phyloP scores from a whole-genome alignment of 2,888 invertebrate species.

The Drosophila quinaria region DNA sequence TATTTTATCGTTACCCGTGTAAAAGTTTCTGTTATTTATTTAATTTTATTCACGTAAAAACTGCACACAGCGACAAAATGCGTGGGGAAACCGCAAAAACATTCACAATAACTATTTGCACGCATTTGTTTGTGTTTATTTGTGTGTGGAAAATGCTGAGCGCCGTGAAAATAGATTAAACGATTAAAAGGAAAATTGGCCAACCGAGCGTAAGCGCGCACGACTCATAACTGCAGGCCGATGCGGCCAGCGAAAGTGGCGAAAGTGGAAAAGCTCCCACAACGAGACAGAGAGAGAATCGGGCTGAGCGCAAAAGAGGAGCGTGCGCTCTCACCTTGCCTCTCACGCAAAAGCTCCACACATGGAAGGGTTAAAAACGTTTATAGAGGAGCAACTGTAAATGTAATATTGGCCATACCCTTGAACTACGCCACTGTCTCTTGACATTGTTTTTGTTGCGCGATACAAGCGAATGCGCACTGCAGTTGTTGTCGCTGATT shows the following conservation, averaged over 20 bases:
- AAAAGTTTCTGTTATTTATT: constrained; percentile 9
- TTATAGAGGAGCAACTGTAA: background rate
- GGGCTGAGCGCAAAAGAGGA: constrained; percentile 32
- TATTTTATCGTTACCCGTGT: constrained; percentile 7
- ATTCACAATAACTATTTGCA: constrained; percentile 63
- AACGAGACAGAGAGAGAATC: constrained; percentile 6
- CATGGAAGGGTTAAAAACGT: constrained; percentile 39
- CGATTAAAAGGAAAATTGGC: constrained; percentile 61
- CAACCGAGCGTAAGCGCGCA: constrained; percentile 81
- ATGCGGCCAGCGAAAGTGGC: constrained; percentile 61
- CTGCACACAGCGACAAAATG: constrained; percentile 30
- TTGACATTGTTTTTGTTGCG: constrained; percentile 31
- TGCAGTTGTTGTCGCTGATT: constrained; percentile 49
- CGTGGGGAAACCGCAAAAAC: constrained; percentile 51
- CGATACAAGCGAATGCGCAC: constrained; percentile 52
- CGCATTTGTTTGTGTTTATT: constrained; percentile 68
- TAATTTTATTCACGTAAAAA: constrained; percentile 21
- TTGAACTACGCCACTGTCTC: constrained; percentile 31
- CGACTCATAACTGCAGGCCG: constrained; percentile 83
- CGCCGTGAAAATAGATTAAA: constrained; percentile 47
- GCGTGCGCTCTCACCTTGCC: constrained; percentile 23
- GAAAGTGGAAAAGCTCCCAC: constrained; percentile 55
- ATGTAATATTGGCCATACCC: background rate
- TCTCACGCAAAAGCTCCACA: constrained; percentile 46
- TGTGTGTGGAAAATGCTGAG: constrained; percentile 43